Evolutionary conservation across 2,888 invertebrate species (phyloP), one percentile per base, ranked within the genome.

Genomic region (Notodonta dromedarius): DNA sequence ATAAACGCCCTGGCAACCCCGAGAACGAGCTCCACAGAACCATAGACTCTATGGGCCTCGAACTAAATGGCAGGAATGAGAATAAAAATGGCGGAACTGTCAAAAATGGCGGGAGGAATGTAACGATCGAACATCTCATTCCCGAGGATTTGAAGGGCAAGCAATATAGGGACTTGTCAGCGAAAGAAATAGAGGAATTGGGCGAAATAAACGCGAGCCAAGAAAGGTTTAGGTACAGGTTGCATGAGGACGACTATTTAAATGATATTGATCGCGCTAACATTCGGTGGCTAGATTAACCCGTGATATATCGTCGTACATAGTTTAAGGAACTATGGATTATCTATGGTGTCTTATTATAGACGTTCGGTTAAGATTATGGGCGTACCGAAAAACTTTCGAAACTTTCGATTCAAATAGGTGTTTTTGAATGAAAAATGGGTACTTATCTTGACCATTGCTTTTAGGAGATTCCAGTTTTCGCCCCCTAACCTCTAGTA

Each of bases 201-300:
- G 90, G 86, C 0, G 80, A 87, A 61, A 77, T 93, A 0, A 90
- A 86, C 60, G 87, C 89, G 0, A 86, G 67, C 53, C 81, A 91
- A 71, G 90, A 91, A 56, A 74, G 93, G 39, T 91, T 92, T 70
- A 75, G 93, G 12, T 80, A 90, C 71, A 76, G 88, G 39, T 86
- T 89, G 60, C 81, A 77, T 24, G 87, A 87, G 50, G 82, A 85
- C 0, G 88, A 92, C 72, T 93, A 91, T 72, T 78, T 69, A 5
- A 81, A 82, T 60, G 91, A 91, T 65, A 58, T 89, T 0, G 63
- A 67, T 5, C 83, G 83, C 56, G 70, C 79, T 56, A 86, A 82
- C 73, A 58, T 88, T 9, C 74, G 78, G 40, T 92, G 92, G 91
- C 77, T 90, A 57, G 89, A 91, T 71, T 91, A 76, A 70, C 35